Base-by-base conservation (phyloP, 2,888 invertebrate genomes). In the Sesia apiformis region DNA sequence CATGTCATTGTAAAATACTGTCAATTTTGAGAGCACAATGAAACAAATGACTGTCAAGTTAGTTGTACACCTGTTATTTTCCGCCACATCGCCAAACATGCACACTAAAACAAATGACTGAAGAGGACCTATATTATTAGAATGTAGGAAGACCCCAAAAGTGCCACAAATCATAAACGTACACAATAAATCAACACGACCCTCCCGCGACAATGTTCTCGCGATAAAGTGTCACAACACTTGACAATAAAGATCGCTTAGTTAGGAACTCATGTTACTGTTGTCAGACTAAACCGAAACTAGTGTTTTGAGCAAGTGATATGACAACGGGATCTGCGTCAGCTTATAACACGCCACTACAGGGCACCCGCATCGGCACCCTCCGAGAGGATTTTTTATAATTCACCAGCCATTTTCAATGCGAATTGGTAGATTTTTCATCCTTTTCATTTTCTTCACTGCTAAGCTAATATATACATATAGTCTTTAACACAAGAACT, bases 291-390 rank as follows among this genome's bases (percentile, higher is more conserved):
- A 57, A 56, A 56, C 46, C 46, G 38, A 52, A 56, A 54, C 53
- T 57, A 57, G 55, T 54, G 54, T 55, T 43, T 51, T 49, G 50
- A 55, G 53, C 60, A 61, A 60, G 62, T 57, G 58, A 59, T 59
- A 52, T 39, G 60, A 67, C 58, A 55, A 59, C 59, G 59, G 63
- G 63, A 60, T 74, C 74, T 76, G 69, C 2, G 23, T 23, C 23
- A 23, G 23, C 2, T 2, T 23, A 2, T 23, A 23, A 23, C 2
- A 23, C 23, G 23, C 23, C 23, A 23, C 23, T 23, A 23, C 23
- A 23, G 23, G 2, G 23, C 23, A 23, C 23, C 23, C 23, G 23
- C 23, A 23, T 23, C 23, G 23, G 23, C 23, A 23, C 23, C 23
- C 23, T 2, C 23, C 23, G 23, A 23, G 23, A 23, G 23, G 23